phyloP scores from a whole-genome alignment of 2,888 invertebrate genomes.

The Acrocyrtus sp. region DNA sequence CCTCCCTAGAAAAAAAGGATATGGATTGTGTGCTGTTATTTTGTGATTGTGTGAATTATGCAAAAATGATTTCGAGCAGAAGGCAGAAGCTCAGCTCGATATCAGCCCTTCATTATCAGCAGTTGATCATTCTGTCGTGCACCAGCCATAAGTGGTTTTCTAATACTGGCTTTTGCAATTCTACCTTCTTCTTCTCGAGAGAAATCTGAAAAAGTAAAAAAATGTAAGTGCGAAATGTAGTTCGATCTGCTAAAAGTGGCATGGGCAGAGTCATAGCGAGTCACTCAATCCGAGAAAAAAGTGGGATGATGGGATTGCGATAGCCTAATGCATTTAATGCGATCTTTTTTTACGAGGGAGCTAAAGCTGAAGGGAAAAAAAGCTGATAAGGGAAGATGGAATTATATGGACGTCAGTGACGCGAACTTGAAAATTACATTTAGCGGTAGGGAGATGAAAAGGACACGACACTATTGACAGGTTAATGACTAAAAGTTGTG shows the following conservation, averaged over 20 bases:
- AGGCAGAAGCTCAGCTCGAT: background rate
- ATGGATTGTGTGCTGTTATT: conserved; percentile 10
- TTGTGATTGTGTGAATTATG: conserved; percentile 36
- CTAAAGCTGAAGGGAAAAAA: background rate
- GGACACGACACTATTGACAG: background rate
- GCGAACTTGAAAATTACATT: background rate
- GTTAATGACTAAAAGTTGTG: background rate
- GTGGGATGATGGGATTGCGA: conserved; percentile 1
- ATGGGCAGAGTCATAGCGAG: background rate
- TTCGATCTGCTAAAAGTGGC: too few species aligned
- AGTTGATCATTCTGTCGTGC: conserved; percentile 23
- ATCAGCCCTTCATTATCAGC: conserved; percentile 8
- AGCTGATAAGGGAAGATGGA: too few species aligned
- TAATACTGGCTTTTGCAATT: background rate
- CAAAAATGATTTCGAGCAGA: conserved; percentile 30
- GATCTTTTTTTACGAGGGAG: background rate
- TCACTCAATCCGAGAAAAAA: background rate
- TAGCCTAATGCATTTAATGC: background rate
- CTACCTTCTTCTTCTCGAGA: background rate
- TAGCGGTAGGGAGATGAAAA: background rate
- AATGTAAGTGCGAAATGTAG: conserved; percentile 49
- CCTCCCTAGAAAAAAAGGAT: conserved; percentile 12
- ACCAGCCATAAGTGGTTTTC: conserved; percentile 5
- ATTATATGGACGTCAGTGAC: background rate
- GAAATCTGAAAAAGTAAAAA: conserved; percentile 2